phyloP scores from a whole-genome alignment of 2,113 vertebrate species.

The Notothenia rossii region DNA sequence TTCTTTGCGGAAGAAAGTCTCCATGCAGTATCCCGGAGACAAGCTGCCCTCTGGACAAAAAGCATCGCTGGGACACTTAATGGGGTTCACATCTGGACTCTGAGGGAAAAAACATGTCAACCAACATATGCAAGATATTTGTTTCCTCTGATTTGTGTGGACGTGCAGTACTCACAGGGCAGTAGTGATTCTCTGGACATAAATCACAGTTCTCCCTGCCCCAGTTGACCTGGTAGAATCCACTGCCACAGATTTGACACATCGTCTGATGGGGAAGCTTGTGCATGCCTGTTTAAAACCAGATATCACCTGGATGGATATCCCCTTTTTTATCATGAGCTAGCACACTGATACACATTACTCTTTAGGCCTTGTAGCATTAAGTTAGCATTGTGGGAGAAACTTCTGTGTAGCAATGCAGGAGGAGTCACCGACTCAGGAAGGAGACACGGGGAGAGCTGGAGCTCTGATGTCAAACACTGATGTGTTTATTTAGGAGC shows the following conservation, averaged over 20 bases:
- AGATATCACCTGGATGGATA: slow-evolving; percentile 14
- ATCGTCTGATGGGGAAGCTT: slow-evolving; percentile 78
- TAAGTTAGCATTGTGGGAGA: neutral
- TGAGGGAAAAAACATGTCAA: slow-evolving; percentile 61
- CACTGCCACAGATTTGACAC: slow-evolving; percentile 86
- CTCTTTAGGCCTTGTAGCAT: neutral
- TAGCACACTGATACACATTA: neutral
- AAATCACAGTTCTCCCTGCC: slow-evolving; percentile 87
- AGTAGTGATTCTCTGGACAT: slow-evolving; percentile 91
- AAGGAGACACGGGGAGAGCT: too few species aligned
- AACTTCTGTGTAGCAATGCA: too few species aligned
- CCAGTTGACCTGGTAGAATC: slow-evolving; percentile 85
- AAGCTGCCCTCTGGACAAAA: slow-evolving; percentile 89
- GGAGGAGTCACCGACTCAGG: too few species aligned
- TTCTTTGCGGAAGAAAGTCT: slow-evolving; percentile 88
- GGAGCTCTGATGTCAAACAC: too few species aligned
- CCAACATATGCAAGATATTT: neutral
- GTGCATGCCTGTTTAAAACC: slow-evolving; percentile 84
- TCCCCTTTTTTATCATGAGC: neutral
- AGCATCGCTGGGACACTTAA: slow-evolving; percentile 87
- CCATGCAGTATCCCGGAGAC: slow-evolving; percentile 89
- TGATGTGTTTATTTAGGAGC: too few species aligned
- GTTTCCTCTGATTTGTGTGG: neutral
- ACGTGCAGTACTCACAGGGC: slow-evolving; percentile 85
- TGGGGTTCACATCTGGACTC: slow-evolving; percentile 89